phyloP scores from a whole-genome alignment of 2,797 vertebrate species.

The Saxicola maurus region DNA sequence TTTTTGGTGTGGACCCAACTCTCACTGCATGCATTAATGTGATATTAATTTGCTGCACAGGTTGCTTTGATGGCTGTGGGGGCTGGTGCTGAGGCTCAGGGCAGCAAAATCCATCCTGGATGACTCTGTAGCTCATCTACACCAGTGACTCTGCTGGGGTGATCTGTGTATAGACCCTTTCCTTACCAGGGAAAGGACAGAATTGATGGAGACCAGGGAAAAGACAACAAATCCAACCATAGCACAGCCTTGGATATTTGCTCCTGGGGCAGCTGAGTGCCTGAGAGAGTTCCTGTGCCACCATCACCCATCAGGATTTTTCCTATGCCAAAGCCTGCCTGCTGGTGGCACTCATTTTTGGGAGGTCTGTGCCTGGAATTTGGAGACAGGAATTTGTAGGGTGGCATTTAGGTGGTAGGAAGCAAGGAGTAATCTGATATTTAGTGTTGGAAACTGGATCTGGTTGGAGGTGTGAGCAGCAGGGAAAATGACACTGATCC shows the following conservation, averaged over 20 bases:
- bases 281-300: background rate
- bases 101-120: background rate
- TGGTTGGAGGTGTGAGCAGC: background rate
- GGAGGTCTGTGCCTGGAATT: background rate
- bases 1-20: background rate
- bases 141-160: background rate
- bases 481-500: background rate
- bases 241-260: background rate
- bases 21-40: accelerated
- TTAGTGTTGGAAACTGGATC: background rate
- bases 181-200: background rate
- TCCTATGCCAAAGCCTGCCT: background rate
- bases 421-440: background rate
- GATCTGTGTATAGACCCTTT: background rate
- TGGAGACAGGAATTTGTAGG: background rate
- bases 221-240: background rate
- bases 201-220: background rate
- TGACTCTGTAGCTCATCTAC: background rate
- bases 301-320: background rate
- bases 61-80: background rate
- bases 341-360: background rate
- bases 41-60: background rate
- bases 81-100: background rate
- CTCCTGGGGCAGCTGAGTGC: accelerated
- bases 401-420: accelerated